phyloP scores from a whole-genome alignment of 2,113 vertebrate species.

The Cyanoramphus novaezelandiae region DNA sequence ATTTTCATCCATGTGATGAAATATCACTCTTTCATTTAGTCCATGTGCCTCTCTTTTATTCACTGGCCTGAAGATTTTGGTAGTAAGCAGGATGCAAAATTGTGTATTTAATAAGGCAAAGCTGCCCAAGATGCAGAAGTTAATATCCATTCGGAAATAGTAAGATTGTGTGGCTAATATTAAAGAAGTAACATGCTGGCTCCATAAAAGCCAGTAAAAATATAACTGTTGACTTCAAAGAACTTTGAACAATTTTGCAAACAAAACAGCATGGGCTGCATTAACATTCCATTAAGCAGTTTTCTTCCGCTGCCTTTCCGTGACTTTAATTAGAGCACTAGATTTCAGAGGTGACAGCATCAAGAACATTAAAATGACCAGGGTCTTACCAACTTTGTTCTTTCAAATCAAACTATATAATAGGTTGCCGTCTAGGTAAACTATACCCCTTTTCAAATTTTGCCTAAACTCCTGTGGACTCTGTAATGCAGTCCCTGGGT shows the following conservation, averaged over 20 bases:
- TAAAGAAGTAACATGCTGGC: not conserved
- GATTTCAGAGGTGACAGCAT: not conserved
- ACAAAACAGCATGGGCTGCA: not conserved
- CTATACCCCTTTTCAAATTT: not conserved
- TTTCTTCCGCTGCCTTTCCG: not conserved
- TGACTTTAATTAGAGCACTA: not conserved
- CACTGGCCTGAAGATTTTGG: not conserved
- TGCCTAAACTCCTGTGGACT: not conserved
- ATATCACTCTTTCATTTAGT: not conserved
- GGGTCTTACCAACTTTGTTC: not conserved
- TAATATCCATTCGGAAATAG: not conserved
- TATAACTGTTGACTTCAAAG: not conserved
- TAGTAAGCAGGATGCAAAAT: not conserved
- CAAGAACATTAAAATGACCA: not conserved
- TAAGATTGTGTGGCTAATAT: not conserved
- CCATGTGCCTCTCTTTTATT: not conserved
- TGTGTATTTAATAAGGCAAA: not conserved
- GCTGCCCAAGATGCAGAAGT: not conserved
- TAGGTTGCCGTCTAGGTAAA: not conserved
- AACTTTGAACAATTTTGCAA: not conserved
- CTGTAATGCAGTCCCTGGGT: not conserved
- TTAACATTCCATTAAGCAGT: not conserved
- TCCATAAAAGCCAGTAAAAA: not conserved
- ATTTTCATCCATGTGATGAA: not conserved
- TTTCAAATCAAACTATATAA: not conserved